Evolutionary conservation across 2,113 vertebrate species (phyloP).

Genomic region (Megaptera novaeangliae): DNA sequence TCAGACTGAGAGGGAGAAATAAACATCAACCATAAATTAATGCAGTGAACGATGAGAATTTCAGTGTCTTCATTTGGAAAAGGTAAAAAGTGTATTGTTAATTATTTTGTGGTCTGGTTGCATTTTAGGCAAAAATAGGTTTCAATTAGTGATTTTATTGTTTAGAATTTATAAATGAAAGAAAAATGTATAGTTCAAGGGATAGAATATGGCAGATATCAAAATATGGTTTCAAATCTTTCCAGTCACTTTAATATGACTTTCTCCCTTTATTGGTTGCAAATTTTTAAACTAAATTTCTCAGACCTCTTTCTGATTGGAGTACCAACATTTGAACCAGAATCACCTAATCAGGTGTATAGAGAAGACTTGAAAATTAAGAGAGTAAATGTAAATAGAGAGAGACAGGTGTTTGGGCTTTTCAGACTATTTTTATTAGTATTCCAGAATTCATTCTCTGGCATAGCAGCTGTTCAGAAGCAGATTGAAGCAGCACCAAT

Average conservation of each 20-base stretch:
- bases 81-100: background rate
- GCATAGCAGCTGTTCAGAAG: background rate
- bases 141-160: background rate
- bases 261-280: background rate
- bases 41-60: background rate
- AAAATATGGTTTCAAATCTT: background rate
- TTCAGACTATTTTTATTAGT: background rate
- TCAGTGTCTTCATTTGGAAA: background rate
- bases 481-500: background rate
- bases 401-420: background rate
- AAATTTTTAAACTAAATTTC: background rate
- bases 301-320: background rate
- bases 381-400: background rate
- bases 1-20: background rate
- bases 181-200: background rate
- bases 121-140: background rate
- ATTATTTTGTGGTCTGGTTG: background rate
- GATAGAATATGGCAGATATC: background rate
- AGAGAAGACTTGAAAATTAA: background rate
- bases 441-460: background rate
- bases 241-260: background rate
- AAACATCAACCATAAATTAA: background rate
- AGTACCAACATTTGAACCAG: background rate
- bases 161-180: background rate
- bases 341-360: background rate